phyloP scores from a whole-genome alignment of 2,113 vertebrate genomes.

The Trogon melanurus region DNA sequence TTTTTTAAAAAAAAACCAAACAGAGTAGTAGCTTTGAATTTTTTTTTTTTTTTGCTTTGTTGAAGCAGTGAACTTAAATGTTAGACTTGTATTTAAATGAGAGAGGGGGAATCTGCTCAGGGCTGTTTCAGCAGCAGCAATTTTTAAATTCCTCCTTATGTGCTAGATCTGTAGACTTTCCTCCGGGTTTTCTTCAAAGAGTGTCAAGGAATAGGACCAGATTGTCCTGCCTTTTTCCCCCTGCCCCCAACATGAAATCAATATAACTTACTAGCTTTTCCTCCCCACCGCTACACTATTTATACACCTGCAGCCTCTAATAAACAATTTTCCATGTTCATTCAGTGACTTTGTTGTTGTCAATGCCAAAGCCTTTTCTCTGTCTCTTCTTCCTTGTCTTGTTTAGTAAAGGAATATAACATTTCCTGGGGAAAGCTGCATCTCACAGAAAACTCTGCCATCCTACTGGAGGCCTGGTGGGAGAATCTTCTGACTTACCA shows the following conservation, averaged over 20 bases:
- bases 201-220: not conserved
- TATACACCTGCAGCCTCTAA: not conserved
- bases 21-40: not conserved
- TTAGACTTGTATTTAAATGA: not conserved
- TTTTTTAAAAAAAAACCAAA: not conserved
- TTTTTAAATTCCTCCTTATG: not conserved
- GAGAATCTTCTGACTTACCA: slow-evolving; percentile 42
- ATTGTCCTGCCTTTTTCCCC: not conserved
- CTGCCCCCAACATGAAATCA: not conserved
- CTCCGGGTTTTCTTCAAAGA: not conserved
- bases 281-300: not conserved
- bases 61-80: not conserved
- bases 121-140: not conserved
- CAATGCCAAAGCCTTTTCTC: slow-evolving; percentile 46
- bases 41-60: not conserved
- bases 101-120: not conserved
- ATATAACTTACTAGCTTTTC: not conserved
- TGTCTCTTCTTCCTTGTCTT: slow-evolving; percentile 53
- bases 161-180: not conserved
- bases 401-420: slow-evolving; percentile 39
- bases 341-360: not conserved
- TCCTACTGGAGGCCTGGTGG: slow-evolving; percentile 39
- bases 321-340: not conserved
- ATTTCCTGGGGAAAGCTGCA: slow-evolving; percentile 37
- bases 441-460: slow-evolving; percentile 13